These are phyloP conservation scores for Shargacucullia verbasci DNA, from an alignment of 2,888 invertebrate genomes.

Conservation along the genomic window DNA sequence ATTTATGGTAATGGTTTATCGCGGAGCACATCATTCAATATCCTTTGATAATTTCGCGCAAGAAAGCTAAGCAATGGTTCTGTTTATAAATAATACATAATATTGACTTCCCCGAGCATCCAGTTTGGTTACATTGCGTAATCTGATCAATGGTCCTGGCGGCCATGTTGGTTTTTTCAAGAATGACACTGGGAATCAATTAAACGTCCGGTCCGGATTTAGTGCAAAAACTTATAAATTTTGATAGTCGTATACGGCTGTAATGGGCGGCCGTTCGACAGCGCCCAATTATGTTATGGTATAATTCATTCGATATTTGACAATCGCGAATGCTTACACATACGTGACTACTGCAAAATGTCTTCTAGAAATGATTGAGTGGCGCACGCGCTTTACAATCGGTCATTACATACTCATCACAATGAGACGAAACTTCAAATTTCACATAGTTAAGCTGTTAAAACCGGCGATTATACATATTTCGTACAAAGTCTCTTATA, in stretches of 20 bases:
- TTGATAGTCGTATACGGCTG: constrained; percentile 66
- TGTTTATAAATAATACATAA: constrained; percentile 80
- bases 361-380: constrained; percentile 18
- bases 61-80: constrained; percentile 57
- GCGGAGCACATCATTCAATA: constrained; percentile 47
- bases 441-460: constrained; percentile 88
- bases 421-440: constrained; percentile 81
- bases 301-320: constrained; percentile 31
- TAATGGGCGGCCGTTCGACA: constrained; percentile 68
- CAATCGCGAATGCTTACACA: constrained; percentile 44
- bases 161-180: constrained; percentile 74
- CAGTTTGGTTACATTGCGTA: constrained; percentile 86
- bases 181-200: constrained; percentile 78
- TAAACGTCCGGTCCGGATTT: constrained; percentile 74
- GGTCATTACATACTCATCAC: constrained; percentile 74
- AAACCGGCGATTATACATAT: constrained; percentile 86
- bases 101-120: constrained; percentile 78
- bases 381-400: constrained; percentile 46
- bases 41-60: constrained; percentile 54
- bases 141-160: constrained; percentile 86
- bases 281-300: constrained; percentile 50
- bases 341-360: constrained; percentile 7
- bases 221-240: constrained; percentile 69
- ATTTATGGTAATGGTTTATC: constrained; percentile 42
- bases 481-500: constrained; percentile 79